These are phyloP conservation scores for Oenanthe melanoleuca DNA, from an alignment of 2,113 vertebrate species.

Conservation along the genomic window DNA sequence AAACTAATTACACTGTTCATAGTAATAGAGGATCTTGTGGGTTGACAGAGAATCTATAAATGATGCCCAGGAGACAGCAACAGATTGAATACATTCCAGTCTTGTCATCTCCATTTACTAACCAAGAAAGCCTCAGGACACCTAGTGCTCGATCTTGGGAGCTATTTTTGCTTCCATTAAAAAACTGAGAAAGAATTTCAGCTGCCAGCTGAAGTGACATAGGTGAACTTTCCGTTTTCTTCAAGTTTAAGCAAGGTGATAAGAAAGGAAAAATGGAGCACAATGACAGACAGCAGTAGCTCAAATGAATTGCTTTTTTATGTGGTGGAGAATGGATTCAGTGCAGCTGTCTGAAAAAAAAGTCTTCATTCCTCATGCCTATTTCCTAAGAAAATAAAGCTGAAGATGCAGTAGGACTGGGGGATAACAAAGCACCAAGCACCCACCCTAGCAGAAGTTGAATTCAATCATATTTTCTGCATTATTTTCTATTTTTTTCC, in stretches of 20 bases:
- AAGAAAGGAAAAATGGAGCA: slow-evolving; percentile 21
- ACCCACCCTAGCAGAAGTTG: not conserved
- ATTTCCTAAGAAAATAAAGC: slow-evolving; percentile 36
- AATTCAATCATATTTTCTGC: not conserved
- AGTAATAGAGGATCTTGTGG: slow-evolving; percentile 57
- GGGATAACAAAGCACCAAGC: not conserved
- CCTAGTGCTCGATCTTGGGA: not conserved
- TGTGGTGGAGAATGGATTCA: not conserved
- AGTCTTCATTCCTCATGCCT: not conserved
- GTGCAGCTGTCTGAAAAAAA: not conserved
- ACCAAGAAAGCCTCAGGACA: not conserved
- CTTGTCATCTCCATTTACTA: slow-evolving; percentile 38
- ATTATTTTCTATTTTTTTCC: not conserved
- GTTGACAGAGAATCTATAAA: slow-evolving; percentile 70
- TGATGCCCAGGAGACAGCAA: slow-evolving; percentile 51
- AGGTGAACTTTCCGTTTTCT: slow-evolving; percentile 24
- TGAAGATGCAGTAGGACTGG: not conserved
- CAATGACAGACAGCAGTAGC: slow-evolving; percentile 11
- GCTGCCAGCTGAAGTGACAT: not conserved
- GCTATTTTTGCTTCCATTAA: slow-evolving; percentile 48
- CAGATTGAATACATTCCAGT: slow-evolving; percentile 31
- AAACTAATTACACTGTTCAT: slow-evolving; percentile 71
- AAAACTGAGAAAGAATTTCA: slow-evolving; percentile 39
- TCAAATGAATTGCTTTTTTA: slow-evolving; percentile 23
- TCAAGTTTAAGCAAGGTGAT: slow-evolving; percentile 42